Evolutionary conservation across 2,888 invertebrate species (phyloP), one percentile per base, ranked within the genome.

Genomic region (Drosophila monieri): DNA sequence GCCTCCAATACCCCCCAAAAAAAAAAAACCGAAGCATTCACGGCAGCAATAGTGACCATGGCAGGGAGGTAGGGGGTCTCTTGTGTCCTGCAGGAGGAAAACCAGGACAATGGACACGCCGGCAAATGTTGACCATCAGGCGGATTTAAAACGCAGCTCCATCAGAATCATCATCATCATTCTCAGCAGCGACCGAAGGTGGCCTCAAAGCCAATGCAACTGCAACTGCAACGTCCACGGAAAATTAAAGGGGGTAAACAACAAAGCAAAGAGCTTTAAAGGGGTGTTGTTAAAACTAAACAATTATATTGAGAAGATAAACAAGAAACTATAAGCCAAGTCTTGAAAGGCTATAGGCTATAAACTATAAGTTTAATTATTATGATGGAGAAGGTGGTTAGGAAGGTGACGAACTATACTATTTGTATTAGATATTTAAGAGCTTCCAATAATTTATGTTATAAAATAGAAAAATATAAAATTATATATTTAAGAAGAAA

Each of bases 1-100:
- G 78, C 72, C 70, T 64, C 64, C 70, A 72, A 72, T 72, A 56
- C 64, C 64, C 64, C 56, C 64, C 30, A 47, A 44, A 58, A 49
- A 53, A 55, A 47, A 44, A 58, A 49, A 52, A 52, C 65, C n/a
- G n/a, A n/a, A n/a, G n/a, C 77, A 55, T 64, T 18, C 39, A 6
- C n/a, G 10, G 8, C 10, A 10, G 9, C 10, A 37, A 21, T 3
- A 12, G 18, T 15, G 10, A 14, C 10, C 14, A 6, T 27, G 1
- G n/a, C 10, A 0, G 14, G 6, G 21, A 5, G 21, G 1, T 3
- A 1, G 0, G 6, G 18, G 2, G 12, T 12, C 12, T 30, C 15
- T 5, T 21, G 21, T 6, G 10, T 47, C n/a, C 23, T 46, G 6
- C 9, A 8, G 37, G 27, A 37, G 59, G 14, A 35, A 27, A 37